Base-by-base conservation (phyloP, 2,113 vertebrate genomes). In the Stegostoma tigrinum region DNA sequence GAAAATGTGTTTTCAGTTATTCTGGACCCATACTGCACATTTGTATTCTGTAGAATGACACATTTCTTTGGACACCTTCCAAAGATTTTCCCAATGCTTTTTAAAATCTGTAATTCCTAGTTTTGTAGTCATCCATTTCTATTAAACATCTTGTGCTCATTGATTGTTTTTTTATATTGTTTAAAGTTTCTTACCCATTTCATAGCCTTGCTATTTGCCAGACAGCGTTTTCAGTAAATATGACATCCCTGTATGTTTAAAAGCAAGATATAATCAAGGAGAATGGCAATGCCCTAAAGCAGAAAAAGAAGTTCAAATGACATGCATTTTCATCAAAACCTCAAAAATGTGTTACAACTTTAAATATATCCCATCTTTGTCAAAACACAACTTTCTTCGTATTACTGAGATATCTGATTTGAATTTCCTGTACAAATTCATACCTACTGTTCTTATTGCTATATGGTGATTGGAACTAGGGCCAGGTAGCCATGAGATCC, bases 1-100 rank as follows among this genome's bases (percentile, higher is more conserved):
- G 48, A 55, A 55, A 87, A 89, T 89, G 86, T 89, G 45, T 89
- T 89, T 52, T 89, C 86, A 89, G 45, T 89, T 45, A 89, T 89
- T 89, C 86, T 52, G 45, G 86, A 89, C 86, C 24, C 42, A 30
- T 87, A 48, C 30, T 89, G 45, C 86, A 45, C 86, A 89, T 89
- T 52, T 48, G 55, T 89, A 45, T 3, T 52, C 48, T 24, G 86
- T 23, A 45, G 48, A 52, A 87, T 87, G 45, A 2, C 52, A 52
- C 23, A 89, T 89, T 89, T 38, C 42, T 89, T 45, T 89, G 48
- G 42, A 89, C 8, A 45, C 52, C 45, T 89, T 87, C 85, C 85
- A 87, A 45, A 19, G 24, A 52, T 21, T 89, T 48, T 14, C 42
- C 45, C 86, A 89, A 12, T 45, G 15, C 2, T 45, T 89, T 89